Evolutionary conservation across 2,113 vertebrate genomes (phyloP).

Genomic region (Tauraco erythrolophus): DNA sequence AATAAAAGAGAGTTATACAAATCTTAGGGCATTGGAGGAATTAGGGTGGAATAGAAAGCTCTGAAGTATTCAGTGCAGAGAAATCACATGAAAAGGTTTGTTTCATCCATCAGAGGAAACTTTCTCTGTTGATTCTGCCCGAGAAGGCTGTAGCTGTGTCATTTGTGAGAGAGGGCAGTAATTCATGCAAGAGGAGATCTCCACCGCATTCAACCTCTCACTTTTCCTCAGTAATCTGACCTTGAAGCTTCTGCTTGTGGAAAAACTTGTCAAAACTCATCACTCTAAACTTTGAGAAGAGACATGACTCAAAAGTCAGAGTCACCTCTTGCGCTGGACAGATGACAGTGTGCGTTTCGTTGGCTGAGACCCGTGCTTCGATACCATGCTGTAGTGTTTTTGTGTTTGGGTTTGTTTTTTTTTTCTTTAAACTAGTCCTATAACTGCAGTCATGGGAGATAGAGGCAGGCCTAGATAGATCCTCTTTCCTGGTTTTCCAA

Average conservation of each 20-base stretch:
- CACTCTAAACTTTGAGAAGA: not conserved
- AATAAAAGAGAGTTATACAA: not conserved
- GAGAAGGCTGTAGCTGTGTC: not conserved
- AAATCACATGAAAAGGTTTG: not conserved
- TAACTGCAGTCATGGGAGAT: not conserved
- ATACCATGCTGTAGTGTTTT: accelerated
- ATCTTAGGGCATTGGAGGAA: not conserved
- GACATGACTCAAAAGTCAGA: not conserved
- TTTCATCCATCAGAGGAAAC: not conserved
- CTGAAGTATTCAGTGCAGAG: not conserved
- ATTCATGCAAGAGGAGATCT: not conserved
- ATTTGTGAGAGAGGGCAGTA: not conserved
- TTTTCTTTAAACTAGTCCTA: not conserved
- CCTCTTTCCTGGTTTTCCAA: not conserved
- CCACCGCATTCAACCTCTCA: not conserved
- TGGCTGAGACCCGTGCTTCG: not conserved
- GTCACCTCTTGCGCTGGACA: not conserved
- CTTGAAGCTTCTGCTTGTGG: not conserved
- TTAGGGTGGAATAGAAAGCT: not conserved
- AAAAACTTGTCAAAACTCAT: not conserved
- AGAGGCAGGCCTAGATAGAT: not conserved
- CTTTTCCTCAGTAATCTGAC: not conserved
- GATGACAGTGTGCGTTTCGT: not conserved
- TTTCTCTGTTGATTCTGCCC: not conserved
- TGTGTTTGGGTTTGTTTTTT: not conserved